Conservation (phyloP, 2,888 invertebrate species). For the Timandra comae region DNA sequence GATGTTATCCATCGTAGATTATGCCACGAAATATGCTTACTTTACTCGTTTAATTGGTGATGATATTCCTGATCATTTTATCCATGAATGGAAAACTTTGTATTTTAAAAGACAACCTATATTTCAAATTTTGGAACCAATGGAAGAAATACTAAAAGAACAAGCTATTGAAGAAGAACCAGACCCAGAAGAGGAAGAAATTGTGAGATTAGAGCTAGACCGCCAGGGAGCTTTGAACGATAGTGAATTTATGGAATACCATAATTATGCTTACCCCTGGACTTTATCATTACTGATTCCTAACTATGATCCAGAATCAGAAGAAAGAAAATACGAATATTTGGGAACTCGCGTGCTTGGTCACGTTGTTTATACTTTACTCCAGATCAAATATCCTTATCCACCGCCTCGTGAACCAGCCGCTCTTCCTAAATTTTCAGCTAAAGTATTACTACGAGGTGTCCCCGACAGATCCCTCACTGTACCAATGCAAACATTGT, state of each 20-base stretch:
- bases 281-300: slow-evolving; percentile 57
- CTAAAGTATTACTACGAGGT: slow-evolving; percentile 59
- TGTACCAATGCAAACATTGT: slow-evolving; percentile 53
- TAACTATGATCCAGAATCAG: slow-evolving; percentile 54
- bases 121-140: slow-evolving; percentile 62
- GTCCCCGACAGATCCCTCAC: slow-evolving; percentile 57
- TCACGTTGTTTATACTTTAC: slow-evolving; percentile 69
- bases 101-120: slow-evolving; percentile 75
- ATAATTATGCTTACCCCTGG: slow-evolving; percentile 73
- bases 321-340: slow-evolving; percentile 60
- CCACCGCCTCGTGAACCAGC: slow-evolving; percentile 47
- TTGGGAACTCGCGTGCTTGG: slow-evolving; percentile 66
- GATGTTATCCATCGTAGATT: slow-evolving; percentile 72
- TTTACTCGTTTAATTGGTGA: slow-evolving; percentile 57
- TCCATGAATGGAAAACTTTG: slow-evolving; percentile 75
- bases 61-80: slow-evolving; percentile 58
- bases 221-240: slow-evolving; percentile 74
- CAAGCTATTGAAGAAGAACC: slow-evolving; percentile 37
- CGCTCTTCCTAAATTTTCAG: slow-evolving; percentile 47
- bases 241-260: slow-evolving; percentile 75
- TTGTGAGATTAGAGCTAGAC: slow-evolving; percentile 62
- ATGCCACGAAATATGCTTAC: slow-evolving; percentile 70
- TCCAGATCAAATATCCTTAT: slow-evolving; percentile 66
- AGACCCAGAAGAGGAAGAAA: slow-evolving; percentile 51
- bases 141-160: slow-evolving; percentile 53